These are phyloP conservation scores for Buceros bicornis DNA, from an alignment of 2,797 vertebrate genomes.

Conservation along the genomic window DNA sequence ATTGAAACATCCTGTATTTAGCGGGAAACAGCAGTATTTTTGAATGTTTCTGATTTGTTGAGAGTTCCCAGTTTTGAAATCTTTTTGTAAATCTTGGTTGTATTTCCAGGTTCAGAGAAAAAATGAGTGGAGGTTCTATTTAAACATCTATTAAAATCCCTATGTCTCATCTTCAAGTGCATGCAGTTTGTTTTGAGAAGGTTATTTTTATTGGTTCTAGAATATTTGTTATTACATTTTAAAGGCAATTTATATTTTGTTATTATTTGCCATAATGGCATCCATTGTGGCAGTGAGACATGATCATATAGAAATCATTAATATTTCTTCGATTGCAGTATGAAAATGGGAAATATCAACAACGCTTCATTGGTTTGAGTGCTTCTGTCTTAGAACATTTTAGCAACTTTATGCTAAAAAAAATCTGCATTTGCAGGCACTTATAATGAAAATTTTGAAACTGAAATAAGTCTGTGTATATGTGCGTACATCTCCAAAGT, in stretches of 20 bases:
- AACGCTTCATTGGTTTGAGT: slow-evolving; percentile 53
- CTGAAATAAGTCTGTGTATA: neutral
- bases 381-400: slow-evolving; percentile 25
- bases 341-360: slow-evolving; percentile 60
- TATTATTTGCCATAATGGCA: slow-evolving; percentile 32
- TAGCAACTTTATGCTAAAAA: neutral
- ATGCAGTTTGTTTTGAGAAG: neutral
- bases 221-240: slow-evolving; percentile 47
- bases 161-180: neutral
- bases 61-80: neutral
- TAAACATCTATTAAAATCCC: neutral
- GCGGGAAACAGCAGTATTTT: neutral
- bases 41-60: neutral
- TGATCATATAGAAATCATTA: slow-evolving; percentile 58
- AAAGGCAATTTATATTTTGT: slow-evolving; percentile 41
- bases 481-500: neutral
- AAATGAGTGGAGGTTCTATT: neutral
- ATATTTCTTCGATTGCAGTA: slow-evolving; percentile 47
- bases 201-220: neutral
- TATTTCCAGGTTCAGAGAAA: neutral
- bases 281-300: slow-evolving; percentile 57
- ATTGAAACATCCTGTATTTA: neutral
- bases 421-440: neutral
- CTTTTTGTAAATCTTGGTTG: neutral
- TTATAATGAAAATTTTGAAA: neutral